A percentile compares a stretch with the other conserved stretches of the same genome.
These are phyloP conservation scores for Pterostichus madidus DNA, from an alignment of 2,888 invertebrate species.

Conservation along the genomic window DNA sequence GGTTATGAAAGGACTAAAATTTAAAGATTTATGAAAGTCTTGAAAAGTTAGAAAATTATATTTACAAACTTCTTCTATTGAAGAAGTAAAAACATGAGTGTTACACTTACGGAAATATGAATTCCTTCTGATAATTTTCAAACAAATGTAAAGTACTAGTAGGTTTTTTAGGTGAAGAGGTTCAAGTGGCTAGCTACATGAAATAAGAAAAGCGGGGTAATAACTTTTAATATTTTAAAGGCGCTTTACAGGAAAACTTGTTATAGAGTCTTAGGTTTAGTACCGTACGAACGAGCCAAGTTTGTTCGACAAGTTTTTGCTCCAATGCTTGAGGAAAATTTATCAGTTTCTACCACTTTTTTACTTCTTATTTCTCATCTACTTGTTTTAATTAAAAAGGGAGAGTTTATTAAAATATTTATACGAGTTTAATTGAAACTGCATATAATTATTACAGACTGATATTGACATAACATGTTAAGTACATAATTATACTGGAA, in stretches of 20 bases:
- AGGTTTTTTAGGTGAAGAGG: neutral
- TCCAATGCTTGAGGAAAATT: conserved; percentile 18
- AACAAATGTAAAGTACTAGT: conserved; percentile 1
- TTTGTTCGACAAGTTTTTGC: conserved; percentile 58
- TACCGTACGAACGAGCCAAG: conserved; percentile 50
- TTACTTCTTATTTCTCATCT: conserved; percentile 42
- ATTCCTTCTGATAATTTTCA: neutral
- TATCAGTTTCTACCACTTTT: conserved; percentile 45
- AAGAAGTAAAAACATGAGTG: no score
- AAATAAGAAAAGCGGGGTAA: conserved; percentile 34
- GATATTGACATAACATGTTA: neutral
- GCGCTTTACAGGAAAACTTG: conserved; percentile 47
- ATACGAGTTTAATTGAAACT: conserved; percentile 3
- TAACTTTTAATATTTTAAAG: conserved; percentile 61
- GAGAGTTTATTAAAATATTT: conserved; percentile 42
- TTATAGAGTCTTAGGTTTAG: conserved; percentile 54
- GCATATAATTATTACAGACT: conserved; percentile 33
- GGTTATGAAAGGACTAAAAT: no score
- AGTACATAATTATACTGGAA: no score
- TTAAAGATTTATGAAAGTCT: no score
- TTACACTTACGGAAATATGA: neutral
- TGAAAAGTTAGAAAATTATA: no score
- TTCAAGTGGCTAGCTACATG: conserved; percentile 19
- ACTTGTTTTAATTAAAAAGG: conserved; percentile 38
- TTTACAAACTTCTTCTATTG: no score